Evolutionary conservation across 2,888 invertebrate species (phyloP), one percentile per base, ranked within the genome.

Genomic region (Griposia aprilina): DNA sequence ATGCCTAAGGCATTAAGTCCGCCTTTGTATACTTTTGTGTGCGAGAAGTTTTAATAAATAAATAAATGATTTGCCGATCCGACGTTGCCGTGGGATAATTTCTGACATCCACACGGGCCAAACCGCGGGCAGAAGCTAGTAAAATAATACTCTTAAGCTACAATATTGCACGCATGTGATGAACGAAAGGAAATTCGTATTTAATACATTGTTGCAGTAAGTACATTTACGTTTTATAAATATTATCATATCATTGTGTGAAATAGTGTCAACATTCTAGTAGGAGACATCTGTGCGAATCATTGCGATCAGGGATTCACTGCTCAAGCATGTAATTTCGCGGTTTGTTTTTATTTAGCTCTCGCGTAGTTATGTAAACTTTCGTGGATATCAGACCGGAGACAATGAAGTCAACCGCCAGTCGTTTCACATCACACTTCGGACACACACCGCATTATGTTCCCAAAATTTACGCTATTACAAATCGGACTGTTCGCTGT

Each of bases 331-430:
- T 93, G 90, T 23, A 88, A 86, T 82, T 68, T 57, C 66, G 80
- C 66, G 26, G 77, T 23, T 79, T 94, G 91, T 94, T 94, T 93
- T 94, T 93, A 87, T 94, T 94, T 92, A 87, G 82, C 82, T 81
- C 74, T 72, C 71, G 69, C n/a, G 76, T 66, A 82, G 88, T 91
- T 92, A 89, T 93, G 91, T 94, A 94, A 95, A 94, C 94, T 91
- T 81, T 48, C 72, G 55, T 76, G 78, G 69, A 69, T 71, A 52
- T 41, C 71, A 74, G 82, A 74, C 76, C 62, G 36, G 20, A 71
- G 74, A 77, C 77, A 65, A 83, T 80, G 76, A 75, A 83, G 71
- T 45, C 50, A 57, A 72, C 66, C 65, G 82, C 73, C 94, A 95
- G 94, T 95, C 88, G 88, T 80, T 81, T 87, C 80, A 72, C 81